Percentiles rank a stretch among this genome's conserved stretches.
phyloP scores from a whole-genome alignment of 2,888 invertebrate species.

The Amblyjoppa fuscipennis region DNA sequence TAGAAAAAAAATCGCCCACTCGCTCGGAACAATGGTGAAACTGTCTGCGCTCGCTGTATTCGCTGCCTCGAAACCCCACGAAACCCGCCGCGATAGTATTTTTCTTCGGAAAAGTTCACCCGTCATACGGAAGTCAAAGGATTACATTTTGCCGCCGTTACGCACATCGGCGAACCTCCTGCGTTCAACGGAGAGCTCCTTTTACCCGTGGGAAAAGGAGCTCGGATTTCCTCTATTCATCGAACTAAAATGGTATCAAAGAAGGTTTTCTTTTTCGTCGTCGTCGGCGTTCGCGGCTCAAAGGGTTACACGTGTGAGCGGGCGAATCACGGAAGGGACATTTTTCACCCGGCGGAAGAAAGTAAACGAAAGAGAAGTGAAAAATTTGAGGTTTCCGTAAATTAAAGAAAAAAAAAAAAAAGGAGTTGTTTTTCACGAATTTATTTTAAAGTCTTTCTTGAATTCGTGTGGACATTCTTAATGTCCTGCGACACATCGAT shows the following conservation, averaged over 20 bases:
- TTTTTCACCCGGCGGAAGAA: background rate
- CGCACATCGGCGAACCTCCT: background rate
- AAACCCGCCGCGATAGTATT: constrained; percentile 14
- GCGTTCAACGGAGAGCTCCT: background rate
- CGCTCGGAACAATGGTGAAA: constrained; percentile 43
- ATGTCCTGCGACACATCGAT: no score
- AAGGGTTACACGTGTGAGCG: constrained; percentile 1
- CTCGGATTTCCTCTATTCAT: constrained; percentile 20
- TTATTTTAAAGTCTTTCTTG: no score
- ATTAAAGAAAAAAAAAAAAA: background rate
- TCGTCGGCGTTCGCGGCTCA: constrained; percentile 7
- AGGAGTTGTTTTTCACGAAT: no score
- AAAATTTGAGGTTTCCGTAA: background rate
- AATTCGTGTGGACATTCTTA: no score
- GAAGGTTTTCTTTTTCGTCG: constrained; percentile 10
- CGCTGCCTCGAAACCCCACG: background rate
- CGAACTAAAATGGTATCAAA: background rate
- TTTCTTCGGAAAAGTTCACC: background rate
- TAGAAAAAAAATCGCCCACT: constrained; percentile 23
- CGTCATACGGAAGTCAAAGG: constrained; percentile 27
- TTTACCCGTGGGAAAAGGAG: background rate
- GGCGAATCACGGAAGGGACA: constrained; percentile 10
- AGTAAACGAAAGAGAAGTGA: background rate
- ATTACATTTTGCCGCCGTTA: constrained; percentile 38
- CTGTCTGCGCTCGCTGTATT: background rate